phyloP scores from a whole-genome alignment of 2,797 vertebrate genomes.

The Lutjanus argentimaculatus region DNA sequence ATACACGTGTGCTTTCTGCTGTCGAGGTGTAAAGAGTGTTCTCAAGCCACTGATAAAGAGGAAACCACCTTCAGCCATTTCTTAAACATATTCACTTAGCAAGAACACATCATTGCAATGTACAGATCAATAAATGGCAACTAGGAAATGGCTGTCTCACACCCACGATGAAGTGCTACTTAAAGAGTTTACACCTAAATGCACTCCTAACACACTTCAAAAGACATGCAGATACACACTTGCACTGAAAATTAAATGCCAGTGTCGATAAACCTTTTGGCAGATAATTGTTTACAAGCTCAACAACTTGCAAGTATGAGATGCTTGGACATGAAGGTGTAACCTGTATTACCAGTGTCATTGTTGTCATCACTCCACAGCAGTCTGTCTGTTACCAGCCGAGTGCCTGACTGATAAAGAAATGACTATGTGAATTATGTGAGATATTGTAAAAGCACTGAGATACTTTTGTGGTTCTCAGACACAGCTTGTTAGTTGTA shows the following conservation, averaged over 20 bases:
- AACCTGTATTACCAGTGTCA: constrained; percentile 5
- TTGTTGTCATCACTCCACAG: constrained; percentile 7
- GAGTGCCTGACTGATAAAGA: constrained; percentile 62
- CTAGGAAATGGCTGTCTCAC: constrained; percentile 22
- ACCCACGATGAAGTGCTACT: constrained; percentile 43
- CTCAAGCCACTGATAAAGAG: constrained; percentile 20
- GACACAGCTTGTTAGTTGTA: constrained; percentile 22
- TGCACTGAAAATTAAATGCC: constrained; percentile 54
- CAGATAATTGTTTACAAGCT: constrained; percentile 50
- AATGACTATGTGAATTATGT: neutral
- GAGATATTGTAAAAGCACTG: constrained; percentile 2
- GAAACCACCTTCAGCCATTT: constrained; percentile 11
- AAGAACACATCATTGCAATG: constrained; percentile 13
- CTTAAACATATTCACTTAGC: neutral
- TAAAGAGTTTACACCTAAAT: constrained; percentile 54
- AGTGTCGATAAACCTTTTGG: constrained; percentile 36
- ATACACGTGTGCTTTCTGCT: constrained; percentile 33
- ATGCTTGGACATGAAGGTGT: constrained; percentile 23
- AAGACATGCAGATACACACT: constrained; percentile 37
- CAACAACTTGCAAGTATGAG: constrained; percentile 41
- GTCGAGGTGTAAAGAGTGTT: constrained; percentile 37
- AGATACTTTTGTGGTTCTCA: constrained; percentile 16
- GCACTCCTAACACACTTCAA: constrained; percentile 36
- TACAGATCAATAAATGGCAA: constrained; percentile 17
- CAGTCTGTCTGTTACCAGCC: constrained; percentile 55